Base-by-base conservation (phyloP, 1,140 invertebrate genomes). In the Drosophila tsacasi region DNA sequence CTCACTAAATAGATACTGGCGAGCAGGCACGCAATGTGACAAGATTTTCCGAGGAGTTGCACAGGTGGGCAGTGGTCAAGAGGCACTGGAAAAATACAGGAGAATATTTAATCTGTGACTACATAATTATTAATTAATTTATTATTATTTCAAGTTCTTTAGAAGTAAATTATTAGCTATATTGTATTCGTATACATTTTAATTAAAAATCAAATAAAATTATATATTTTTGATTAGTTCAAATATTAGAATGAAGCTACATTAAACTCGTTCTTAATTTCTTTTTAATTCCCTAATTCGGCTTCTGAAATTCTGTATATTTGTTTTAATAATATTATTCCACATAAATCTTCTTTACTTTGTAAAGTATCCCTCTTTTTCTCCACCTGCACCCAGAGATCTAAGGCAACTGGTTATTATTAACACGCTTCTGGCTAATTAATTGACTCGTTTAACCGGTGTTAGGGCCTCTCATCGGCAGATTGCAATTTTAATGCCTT, bases 371-470 rank as follows among this genome's bases (percentile, higher is more conserved):
- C n/a, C 21, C 54, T 37, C 47, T 23, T 25, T 73, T 42, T 52
- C 46, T 23, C 17, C 21, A 17, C 3, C 32, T 62, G 49, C 44
- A 40, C 3, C 0, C 23, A 63, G 27, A 6, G 54, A 76, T 83
- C 76, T 79, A 50, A 58, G 46, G 54, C 84, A 81, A 87, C 83
- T 75, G 85, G 83, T 89, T 87, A 50, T 89, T 87, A 50, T 72
- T 89, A 80, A 78, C 84, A 83, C 81, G 83, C 84, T 75, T 68
- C 68, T 50, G 27, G 59, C 81, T 87, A 87, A 87, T 87, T 87
- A 89, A 87, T 89, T 89, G 81, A 63, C 84, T 80, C 74, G 74
- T 76, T 59, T 40, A 76, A 32, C 74, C 55, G 57, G 67, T 73
- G 69, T 50, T 60, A 73, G 69, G 68, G 50, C 46, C 46, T 2